Conservation (phyloP, 1,140 invertebrate species). For the Bursaphelenchus mucronatus region DNA sequence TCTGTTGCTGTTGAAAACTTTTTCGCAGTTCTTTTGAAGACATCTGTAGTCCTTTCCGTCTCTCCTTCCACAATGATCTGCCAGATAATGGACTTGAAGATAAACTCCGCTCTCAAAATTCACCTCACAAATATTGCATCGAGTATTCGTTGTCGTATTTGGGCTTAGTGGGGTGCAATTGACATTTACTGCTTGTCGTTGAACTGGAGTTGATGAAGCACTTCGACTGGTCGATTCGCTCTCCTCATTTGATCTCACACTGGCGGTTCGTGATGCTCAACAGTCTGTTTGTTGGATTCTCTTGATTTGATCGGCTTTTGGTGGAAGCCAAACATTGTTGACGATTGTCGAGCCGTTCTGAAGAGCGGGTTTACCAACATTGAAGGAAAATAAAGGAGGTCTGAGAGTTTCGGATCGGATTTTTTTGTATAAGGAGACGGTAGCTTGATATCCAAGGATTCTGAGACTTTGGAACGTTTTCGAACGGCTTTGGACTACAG, state of each 20-base stretch:
- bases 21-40: constrained; percentile 42
- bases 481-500: too few species aligned
- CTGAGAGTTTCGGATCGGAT: too few species aligned
- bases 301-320: constrained; percentile 31
- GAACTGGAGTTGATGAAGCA: constrained; percentile 43
- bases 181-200: constrained; percentile 20
- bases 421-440: too few species aligned
- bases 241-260: constrained; percentile 39
- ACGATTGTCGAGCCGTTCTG: constrained; percentile 13
- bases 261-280: constrained; percentile 13
- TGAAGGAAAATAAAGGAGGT: too few species aligned
- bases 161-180: background rate
- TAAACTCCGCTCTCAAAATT: constrained; percentile 34
- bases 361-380: too few species aligned
- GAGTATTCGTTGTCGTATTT: constrained; percentile 11
- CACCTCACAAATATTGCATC: constrained; percentile 33
- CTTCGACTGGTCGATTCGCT: constrained; percentile 44
- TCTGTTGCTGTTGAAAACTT: constrained; percentile 39
- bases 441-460: too few species aligned
- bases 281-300: background rate
- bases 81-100: constrained; percentile 40
- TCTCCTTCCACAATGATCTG: constrained; percentile 42
- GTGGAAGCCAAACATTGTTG: constrained; percentile 44
- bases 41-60: constrained; percentile 44
- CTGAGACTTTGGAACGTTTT: too few species aligned